Conservation (phyloP, 2,113 vertebrate species). For the Mesitornis unicolor region DNA sequence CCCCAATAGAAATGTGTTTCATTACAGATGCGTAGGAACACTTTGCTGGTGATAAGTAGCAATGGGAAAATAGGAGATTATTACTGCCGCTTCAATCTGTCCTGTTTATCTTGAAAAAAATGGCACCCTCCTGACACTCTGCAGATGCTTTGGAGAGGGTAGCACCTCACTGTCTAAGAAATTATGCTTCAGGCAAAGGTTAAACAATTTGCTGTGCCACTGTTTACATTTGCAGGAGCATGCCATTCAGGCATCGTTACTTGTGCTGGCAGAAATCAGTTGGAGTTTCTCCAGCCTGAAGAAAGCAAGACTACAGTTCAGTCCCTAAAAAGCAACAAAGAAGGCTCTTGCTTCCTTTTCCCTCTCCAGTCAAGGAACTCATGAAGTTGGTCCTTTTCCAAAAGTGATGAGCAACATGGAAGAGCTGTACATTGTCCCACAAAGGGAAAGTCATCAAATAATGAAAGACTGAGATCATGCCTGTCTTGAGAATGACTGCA, state of each 20-base stretch:
- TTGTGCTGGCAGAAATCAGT: not conserved
- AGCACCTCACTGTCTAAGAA: not conserved
- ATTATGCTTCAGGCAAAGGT: not conserved
- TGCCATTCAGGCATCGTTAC: not conserved
- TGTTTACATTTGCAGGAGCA: not conserved
- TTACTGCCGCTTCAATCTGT: not conserved
- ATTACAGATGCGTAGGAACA: not conserved
- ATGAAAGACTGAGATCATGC: slow-evolving; percentile 37
- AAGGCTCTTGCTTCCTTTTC: not conserved
- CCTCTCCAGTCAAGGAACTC: not conserved
- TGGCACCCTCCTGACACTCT: not conserved
- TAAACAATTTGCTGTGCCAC: not conserved
- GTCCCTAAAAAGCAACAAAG: not conserved
- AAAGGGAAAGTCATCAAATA: slow-evolving; percentile 34
- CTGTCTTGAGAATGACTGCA: slow-evolving; percentile 5
- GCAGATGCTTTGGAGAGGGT: not conserved
- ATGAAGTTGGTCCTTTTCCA: not conserved
- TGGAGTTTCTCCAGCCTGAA: not conserved
- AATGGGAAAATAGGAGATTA: not conserved
- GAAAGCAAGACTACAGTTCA: not conserved
- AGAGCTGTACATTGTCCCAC: not conserved
- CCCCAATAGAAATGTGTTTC: not conserved
- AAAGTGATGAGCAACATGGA: slow-evolving; percentile 38
- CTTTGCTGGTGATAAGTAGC: not conserved
- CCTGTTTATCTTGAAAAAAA: not conserved